These are phyloP conservation scores for Bursaphelenchus okinawaensis DNA, from an alignment of 2,888 invertebrate species.

Conservation along the genomic window DNA sequence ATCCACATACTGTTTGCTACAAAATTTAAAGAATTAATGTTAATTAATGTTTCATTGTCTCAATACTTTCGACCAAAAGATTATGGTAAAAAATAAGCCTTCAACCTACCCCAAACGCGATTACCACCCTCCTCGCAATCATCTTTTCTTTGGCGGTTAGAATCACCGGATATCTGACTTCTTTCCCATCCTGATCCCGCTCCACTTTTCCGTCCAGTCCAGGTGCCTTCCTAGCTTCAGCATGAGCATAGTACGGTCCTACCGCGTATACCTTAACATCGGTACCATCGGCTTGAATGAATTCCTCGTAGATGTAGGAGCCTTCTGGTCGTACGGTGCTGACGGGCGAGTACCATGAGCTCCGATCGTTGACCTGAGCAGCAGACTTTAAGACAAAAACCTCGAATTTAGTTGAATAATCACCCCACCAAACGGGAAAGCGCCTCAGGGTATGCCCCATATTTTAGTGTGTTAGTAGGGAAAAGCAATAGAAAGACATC, in stretches of 20 bases:
- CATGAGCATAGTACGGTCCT: slow-evolving; percentile 95
- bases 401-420: neutral
- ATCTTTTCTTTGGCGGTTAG: slow-evolving; percentile 92
- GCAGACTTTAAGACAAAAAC: neutral
- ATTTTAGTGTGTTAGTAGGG: neutral
- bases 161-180: slow-evolving; percentile 96
- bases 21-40: slow-evolving; percentile 24
- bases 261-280: slow-evolving; percentile 87
- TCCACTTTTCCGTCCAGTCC: slow-evolving; percentile 63
- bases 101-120: slow-evolving; percentile 61
- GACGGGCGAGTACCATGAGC: slow-evolving; percentile 89
- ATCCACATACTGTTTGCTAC: slow-evolving; percentile 96
- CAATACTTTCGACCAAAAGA: neutral
- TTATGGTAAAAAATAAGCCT: neutral
- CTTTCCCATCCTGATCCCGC: slow-evolving; percentile 88
- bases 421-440: neutral
- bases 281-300: slow-evolving; percentile 97
- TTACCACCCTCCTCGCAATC: slow-evolving; percentile 91
- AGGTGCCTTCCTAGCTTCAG: slow-evolving; percentile 96
- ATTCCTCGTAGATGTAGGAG: slow-evolving; percentile 98
- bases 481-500: neutral
- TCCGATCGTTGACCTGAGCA: slow-evolving; percentile 85
- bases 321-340: slow-evolving; percentile 91
- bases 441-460: neutral
- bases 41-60: neutral